Evolutionary conservation across 2,113 vertebrate genomes (phyloP).

Genomic region (Promerops cafer): DNA sequence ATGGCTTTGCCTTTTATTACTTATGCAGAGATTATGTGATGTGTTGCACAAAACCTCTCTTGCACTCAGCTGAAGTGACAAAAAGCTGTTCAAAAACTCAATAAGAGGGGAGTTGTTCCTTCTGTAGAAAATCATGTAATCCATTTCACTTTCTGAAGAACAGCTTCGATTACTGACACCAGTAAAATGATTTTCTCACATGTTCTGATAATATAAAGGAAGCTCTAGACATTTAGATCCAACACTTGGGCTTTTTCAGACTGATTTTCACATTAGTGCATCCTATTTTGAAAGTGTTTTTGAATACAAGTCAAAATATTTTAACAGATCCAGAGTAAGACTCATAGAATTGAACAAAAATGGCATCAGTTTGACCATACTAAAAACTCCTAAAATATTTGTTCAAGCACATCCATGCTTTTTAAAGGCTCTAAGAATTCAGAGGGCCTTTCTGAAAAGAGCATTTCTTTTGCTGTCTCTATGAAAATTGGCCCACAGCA

Average conservation of each 20-base stretch:
- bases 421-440: not conserved
- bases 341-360: not conserved
- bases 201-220: not conserved
- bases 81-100: constrained; percentile 1
- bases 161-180: not conserved
- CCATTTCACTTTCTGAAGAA: not conserved
- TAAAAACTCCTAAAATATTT: not conserved
- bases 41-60: not conserved
- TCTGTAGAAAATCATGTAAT: not conserved
- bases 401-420: not conserved
- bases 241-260: not conserved
- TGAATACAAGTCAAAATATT: not conserved
- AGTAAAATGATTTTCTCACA: not conserved
- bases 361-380: not conserved
- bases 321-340: not conserved
- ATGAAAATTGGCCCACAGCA: not conserved
- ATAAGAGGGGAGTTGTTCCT: not conserved
- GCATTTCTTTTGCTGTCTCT: not conserved
- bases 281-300: not conserved
- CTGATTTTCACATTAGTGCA: not conserved
- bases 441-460: not conserved
- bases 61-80: not conserved
- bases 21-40: not conserved
- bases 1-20: constrained; percentile 16
- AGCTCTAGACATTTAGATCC: not conserved